These are phyloP conservation scores for Crocallis elinguaria DNA, from an alignment of 2,888 invertebrate species.

Conservation along the genomic window DNA sequence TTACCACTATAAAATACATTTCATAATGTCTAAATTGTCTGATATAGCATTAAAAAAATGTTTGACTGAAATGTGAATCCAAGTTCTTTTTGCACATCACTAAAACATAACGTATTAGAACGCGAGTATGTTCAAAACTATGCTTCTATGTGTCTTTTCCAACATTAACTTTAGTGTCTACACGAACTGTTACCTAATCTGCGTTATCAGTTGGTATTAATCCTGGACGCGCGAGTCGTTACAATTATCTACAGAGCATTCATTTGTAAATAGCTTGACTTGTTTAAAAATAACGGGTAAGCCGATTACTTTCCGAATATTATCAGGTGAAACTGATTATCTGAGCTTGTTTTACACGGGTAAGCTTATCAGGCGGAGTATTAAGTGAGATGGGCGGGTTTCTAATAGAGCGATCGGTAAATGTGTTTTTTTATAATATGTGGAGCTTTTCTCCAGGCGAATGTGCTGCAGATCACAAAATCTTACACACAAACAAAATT, in stretches of 20 bases:
- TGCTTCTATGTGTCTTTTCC: too few species aligned
- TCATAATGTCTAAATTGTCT: too few species aligned
- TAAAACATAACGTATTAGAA: too few species aligned
- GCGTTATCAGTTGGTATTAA: constrained; percentile 64
- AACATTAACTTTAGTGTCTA: background rate
- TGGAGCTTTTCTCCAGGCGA: too few species aligned
- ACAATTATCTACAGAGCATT: constrained; percentile 69
- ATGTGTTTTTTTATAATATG: too few species aligned
- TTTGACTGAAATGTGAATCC: too few species aligned
- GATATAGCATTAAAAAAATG: too few species aligned
- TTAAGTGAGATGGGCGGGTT: constrained; percentile 7
- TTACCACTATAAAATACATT: too few species aligned
- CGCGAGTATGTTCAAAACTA: too few species aligned
- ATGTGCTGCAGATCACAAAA: too few species aligned
- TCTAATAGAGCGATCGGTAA: background rate
- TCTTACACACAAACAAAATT: too few species aligned
- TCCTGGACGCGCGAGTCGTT: constrained; percentile 63
- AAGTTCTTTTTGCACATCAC: too few species aligned
- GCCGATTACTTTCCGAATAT: constrained; percentile 45
- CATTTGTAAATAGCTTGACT: constrained; percentile 57
- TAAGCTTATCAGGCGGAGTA: constrained; percentile 26
- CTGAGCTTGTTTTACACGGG: constrained; percentile 38
- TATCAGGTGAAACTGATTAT: constrained; percentile 45
- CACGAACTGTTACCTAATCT: constrained; percentile 16
- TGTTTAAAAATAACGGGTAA: constrained; percentile 51